Percentiles rank a stretch among this genome's conserved stretches.
Evolutionary conservation across 2,797 vertebrate species (phyloP).

Genomic region (Typhlichthys eigenmanni): DNA sequence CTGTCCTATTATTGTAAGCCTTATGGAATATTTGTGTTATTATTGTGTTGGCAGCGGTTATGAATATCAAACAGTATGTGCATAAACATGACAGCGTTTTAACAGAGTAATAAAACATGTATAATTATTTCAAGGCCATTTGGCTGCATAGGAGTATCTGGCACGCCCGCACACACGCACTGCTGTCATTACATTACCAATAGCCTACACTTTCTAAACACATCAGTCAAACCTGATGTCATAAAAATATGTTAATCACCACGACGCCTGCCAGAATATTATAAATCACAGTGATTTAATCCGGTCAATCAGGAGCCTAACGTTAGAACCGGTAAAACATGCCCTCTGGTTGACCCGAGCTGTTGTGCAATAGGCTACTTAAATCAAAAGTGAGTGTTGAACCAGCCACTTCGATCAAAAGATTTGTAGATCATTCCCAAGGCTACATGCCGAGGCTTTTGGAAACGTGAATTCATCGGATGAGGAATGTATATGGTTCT

Average conservation of each 20-base stretch:
- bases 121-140: constrained; percentile 8
- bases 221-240: constrained; percentile 19
- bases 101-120: constrained; percentile 3
- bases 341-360: constrained; percentile 66
- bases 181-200: neutral
- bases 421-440: constrained; percentile 13
- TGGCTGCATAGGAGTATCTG: neutral
- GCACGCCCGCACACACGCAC: constrained; percentile 1
- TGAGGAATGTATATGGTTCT: too few species aligned
- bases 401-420: constrained; percentile 54
- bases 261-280: constrained; percentile 21
- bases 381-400: constrained; percentile 59
- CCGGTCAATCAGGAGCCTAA: constrained; percentile 29
- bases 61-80: neutral
- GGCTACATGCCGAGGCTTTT: constrained; percentile 25
- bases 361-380: constrained; percentile 64
- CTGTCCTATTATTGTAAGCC: constrained; percentile 40
- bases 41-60: constrained; percentile 26
- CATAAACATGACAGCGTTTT: constrained; percentile 7
- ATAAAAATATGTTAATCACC: constrained; percentile 9
- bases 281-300: constrained; percentile 42
- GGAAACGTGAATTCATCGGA: neutral
- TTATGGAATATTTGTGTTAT: constrained; percentile 20
- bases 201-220: constrained; percentile 9
- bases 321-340: constrained; percentile 41